These are phyloP conservation scores for zebrafish (Danio rerio) DNA, from an alignment of 2,113 vertebrate species.

Conservation along the genomic window GRCz12tu NC_133188.1:30309501-30310000, in stretches of 20 bases:
- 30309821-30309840: background rate
- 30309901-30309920: background rate
- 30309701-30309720: background rate
- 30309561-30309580: too few relatives aligned
- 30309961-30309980: constrained; percentile 38
- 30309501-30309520: too few relatives aligned
- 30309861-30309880: constrained; percentile 37
- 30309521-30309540: too few relatives aligned
- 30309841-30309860: constrained; percentile 21
- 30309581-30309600: too few relatives aligned
- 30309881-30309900: constrained; percentile 24
- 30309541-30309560: too few relatives aligned
- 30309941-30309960: constrained; percentile 45
- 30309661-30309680: too few relatives aligned
- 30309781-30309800: constrained; percentile 25
- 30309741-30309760: background rate
- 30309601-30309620: too few relatives aligned
- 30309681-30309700: background rate
- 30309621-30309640: too few relatives aligned
- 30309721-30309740: background rate
- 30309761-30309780: background rate
- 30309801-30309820: constrained; percentile 12
- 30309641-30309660: too few relatives aligned
- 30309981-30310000: background rate
- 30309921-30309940: constrained; percentile 3